Evolutionary conservation across 2,113 vertebrate species (phyloP).

Genomic region (Pangasianodon hypophthalmus): DNA sequence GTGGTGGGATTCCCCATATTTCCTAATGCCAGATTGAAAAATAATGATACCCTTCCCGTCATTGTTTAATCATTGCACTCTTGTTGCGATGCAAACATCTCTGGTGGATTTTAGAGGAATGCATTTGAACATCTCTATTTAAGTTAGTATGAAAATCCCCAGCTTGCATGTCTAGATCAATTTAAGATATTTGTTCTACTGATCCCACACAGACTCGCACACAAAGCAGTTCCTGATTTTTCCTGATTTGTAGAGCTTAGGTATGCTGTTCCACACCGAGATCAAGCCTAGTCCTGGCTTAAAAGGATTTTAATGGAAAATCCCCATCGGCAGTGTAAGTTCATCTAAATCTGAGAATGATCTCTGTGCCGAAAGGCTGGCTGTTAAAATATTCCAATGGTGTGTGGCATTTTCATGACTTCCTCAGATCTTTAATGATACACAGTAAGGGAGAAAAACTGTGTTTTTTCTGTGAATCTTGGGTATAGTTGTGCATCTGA

Average conservation of each 20-base stretch:
- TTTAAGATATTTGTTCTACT: slow-evolving; percentile 28
- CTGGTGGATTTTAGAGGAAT: neutral
- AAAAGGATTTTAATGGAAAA: slow-evolving; percentile 12
- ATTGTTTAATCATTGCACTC: neutral
- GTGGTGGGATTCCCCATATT: neutral
- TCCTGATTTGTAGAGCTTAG: slow-evolving; percentile 11
- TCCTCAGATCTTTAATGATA: slow-evolving; percentile 32
- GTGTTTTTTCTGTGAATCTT: neutral
- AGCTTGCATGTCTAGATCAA: slow-evolving; percentile 13
- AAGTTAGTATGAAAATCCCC: slow-evolving; percentile 25
- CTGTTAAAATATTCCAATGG: neutral
- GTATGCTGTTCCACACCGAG: slow-evolving; percentile 19
- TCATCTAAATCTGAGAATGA: neutral
- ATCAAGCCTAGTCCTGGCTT: slow-evolving; percentile 3
- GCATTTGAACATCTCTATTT: neutral
- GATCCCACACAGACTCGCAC: slow-evolving; percentile 10
- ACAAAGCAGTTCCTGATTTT: slow-evolving; percentile 4
- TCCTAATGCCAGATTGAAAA: neutral
- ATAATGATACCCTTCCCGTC: neutral
- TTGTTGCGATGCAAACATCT: neutral
- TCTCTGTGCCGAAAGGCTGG: neutral
- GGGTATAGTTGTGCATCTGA: neutral
- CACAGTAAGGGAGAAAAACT: neutral
- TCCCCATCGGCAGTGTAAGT: neutral
- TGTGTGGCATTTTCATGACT: neutral